Base-by-base conservation (phyloP, 2,113 vertebrate genomes). In the Silurus glanis region DNA sequence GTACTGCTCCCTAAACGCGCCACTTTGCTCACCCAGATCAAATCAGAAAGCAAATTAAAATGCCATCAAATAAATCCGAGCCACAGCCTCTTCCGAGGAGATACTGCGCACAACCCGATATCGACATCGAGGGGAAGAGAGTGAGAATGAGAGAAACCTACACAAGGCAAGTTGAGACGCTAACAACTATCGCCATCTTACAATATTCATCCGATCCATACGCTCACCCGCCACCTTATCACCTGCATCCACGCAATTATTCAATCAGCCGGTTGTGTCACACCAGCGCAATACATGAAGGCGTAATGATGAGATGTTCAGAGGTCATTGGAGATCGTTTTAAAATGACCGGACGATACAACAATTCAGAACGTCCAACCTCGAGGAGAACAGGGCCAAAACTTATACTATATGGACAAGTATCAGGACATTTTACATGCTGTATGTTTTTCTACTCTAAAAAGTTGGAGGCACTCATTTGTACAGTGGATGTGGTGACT, bases 11-110 rank as follows among this genome's bases (percentile, higher is more conserved):
- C 91, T 95, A 93, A 94, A 95, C 84, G 91, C 91, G 82, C 88
- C 93, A 92, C 94, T 94, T 93, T 91, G 90, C 86, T 82, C 87
- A 87, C 62, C 88, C 79, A 90, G 91, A 84, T 92, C 88, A 83
- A 90, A 87, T 90, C 92, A 87, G 85, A 91, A 85, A 62, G 74
- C 93, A 91, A 93, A 93, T 92, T 91, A 93, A 93, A 91, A 87
- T 64, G 0, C 86, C 88, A 87, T 85, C 87, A 86, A 92, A 93
- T 95, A 93, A 93, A 92, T 95, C 92, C 89, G 59, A 82, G n/a
- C 9, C 3, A 5, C 25, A 56, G 83, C 28, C 0, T 17, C 37
- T n/a, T 71, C 13, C 55, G 47, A 67, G 82, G 66, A 76, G 56
- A 23, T 55, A 49, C 75, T 45, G 45, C 37, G 37, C 55, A 21